Evolutionary conservation across 2,888 invertebrate species (phyloP), one percentile per base, ranked within the genome.

Genomic region (Rhorus exstirpatorius): DNA sequence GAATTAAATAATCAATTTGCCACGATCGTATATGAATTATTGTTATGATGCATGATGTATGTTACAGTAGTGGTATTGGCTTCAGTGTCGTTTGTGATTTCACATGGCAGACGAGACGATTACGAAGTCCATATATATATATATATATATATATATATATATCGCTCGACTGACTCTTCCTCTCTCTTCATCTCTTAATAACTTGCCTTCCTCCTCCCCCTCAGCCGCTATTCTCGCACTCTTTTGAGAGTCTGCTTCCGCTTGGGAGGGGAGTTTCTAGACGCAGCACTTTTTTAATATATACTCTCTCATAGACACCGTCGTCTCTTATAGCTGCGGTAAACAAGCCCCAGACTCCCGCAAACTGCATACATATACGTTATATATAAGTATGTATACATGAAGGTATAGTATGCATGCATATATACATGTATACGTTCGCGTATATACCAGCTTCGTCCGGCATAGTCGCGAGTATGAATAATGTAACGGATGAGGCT

Each of bases 401-500:
- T 53, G 3, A 3, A 21, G 21, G 41, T 44, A 24, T 41, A n/a
- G 21, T 61, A n/a, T n/a, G 21, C 19, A 31, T 53, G 46, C n/a
- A 68, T 68, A 17, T 55, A 60, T 17, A 41, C 31, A 55, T 14
- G 24, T 41, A 41, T 6, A 19, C 8, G 46, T 12, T 8, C 55
- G 31, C 31, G 24, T 46, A 14, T 68, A 61, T 44, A 61, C 6
- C 2, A 6, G 35, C 76, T 55, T 55, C 70, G 77, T 72, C 78
- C 75, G 79, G 74, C 41, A 41, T 55, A 53, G 74, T 35, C 67
- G n/a, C n/a, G 61, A 65, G 38, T 72, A 83, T 83, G 83, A 81
- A 84, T 83, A 79, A 85, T 76, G 80, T 75, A 85, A 80, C 77
- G 79, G 75, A 80, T 74, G 81, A 84, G 70, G 79, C 79, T 80